Evolutionary conservation across 2,113 vertebrate genomes (phyloP).

Genomic region (Pachyramphus minor): DNA sequence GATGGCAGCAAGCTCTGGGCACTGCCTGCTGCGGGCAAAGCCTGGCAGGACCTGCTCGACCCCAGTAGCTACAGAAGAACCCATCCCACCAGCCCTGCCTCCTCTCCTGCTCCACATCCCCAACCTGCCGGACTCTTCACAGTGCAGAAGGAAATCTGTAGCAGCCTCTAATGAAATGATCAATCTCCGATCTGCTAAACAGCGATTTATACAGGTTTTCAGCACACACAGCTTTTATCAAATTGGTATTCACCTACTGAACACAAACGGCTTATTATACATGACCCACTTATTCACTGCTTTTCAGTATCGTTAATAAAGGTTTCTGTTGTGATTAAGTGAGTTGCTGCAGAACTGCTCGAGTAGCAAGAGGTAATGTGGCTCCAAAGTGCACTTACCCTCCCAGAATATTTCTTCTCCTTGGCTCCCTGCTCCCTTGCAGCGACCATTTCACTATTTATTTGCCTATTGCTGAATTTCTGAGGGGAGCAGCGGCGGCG

Average conservation of each 20-base stretch:
- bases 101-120: not conserved
- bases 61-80: fast-evolving
- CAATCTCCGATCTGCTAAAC: slow-evolving; percentile 68
- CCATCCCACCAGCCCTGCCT: not conserved
- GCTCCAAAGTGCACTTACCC: slow-evolving; percentile 1
- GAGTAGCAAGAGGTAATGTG: not conserved
- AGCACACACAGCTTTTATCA: slow-evolving; percentile 67
- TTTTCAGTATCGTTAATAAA: slow-evolving; percentile 73
- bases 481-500: not conserved
- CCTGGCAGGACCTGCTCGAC: not conserved
- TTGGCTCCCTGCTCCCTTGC: not conserved
- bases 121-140: not conserved
- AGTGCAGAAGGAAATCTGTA: not conserved
- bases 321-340: slow-evolving; percentile 75
- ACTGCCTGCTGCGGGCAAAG: not conserved
- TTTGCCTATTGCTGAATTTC: slow-evolving; percentile 16
- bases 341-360: slow-evolving; percentile 59
- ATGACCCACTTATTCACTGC: slow-evolving; percentile 73
- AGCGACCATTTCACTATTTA: slow-evolving; percentile 58
- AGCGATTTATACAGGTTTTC: slow-evolving; percentile 62
- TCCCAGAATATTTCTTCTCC: not conserved
- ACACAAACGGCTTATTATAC: slow-evolving; percentile 76
- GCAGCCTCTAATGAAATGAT: slow-evolving; percentile 55
- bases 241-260: slow-evolving; percentile 79
- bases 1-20: not conserved